These are phyloP conservation scores for Baryphthengus martii DNA, from an alignment of 2,113 vertebrate species.

Conservation along the genomic window DNA sequence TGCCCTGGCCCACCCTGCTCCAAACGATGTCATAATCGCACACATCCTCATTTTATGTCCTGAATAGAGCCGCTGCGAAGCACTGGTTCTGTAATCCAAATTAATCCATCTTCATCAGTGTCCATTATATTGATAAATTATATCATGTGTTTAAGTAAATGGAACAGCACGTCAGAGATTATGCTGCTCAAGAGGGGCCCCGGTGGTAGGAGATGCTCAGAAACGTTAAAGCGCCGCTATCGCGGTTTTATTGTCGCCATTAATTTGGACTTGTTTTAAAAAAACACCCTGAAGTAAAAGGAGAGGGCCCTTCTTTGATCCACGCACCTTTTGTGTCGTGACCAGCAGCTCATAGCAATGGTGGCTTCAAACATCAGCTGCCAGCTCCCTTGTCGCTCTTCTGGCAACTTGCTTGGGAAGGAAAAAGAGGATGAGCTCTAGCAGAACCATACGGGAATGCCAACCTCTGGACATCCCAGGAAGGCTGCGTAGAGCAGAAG, in stretches of 20 bases:
- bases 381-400: background rate
- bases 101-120: slow-evolving; percentile 74
- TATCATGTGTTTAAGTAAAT: slow-evolving; percentile 69
- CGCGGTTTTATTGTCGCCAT: background rate
- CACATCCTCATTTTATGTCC: slow-evolving; percentile 20
- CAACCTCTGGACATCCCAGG: background rate
- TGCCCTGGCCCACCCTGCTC: background rate
- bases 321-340: background rate
- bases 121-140: slow-evolving; percentile 76
- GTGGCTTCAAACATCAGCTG: background rate
- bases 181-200: slow-evolving; percentile 33
- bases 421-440: background rate
- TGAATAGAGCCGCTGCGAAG: slow-evolving; percentile 5
- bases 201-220: background rate
- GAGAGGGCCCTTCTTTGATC: background rate
- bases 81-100: slow-evolving; percentile 70
- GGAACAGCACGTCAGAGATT: slow-evolving; percentile 53
- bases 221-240: background rate
- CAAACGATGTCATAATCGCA: background rate
- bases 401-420: background rate
- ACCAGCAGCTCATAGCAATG: background rate
- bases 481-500: background rate
- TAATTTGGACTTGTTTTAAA: background rate
- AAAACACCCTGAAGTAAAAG: background rate
- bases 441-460: background rate